Evolutionary conservation across 2,797 vertebrate genomes (phyloP), one percentile per base, ranked within the genome.

Genomic region (Chromobotia macracanthus): DNA sequence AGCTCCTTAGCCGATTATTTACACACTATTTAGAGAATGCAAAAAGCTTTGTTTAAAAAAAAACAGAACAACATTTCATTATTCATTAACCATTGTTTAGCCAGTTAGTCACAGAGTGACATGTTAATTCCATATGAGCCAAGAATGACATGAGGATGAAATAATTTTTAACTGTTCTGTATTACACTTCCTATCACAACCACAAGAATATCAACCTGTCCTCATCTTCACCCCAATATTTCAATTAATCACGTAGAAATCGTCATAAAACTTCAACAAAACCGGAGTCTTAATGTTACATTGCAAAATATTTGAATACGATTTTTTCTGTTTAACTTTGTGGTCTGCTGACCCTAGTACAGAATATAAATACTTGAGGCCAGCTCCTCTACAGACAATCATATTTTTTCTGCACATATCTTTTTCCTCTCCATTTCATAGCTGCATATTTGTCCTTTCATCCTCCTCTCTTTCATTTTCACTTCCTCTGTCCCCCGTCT

Each of bases 391-490:
- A 15, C 46, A 12, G 50, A 46, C 64, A 48, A 78, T 66, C 48
- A 56, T 56, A 64, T 70, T 73, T 82, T 79, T 81, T 67, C 9
- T 3, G 9, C 35, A 13, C 61, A 81, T 58, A 61, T 75, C 35
- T 60, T 75, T n/a, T 83, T 67, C 64, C 66, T 75, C 55, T 79
- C 70, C 48, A 70, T 72, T 81, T 83, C 81, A 9, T 25, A 48
- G 50, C 56, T 76, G 79, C 75, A 81, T 79, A 58, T 79, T 38
- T 83, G 66, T 83, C 66, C 79, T 81, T 85, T 83, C 75, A 83
- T 76, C 71, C 78, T 79, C 67, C 46, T 48, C 58, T 38, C 48
- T 70, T 83, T 85, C 69, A 79, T 82, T 83, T 48, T 48, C 65
- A n/a, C 28, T 19, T 61, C 53, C 73, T 25, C 38, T 18, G 28